phyloP scores from a whole-genome alignment of 2,113 vertebrate species.

The Lanius collurio region DNA sequence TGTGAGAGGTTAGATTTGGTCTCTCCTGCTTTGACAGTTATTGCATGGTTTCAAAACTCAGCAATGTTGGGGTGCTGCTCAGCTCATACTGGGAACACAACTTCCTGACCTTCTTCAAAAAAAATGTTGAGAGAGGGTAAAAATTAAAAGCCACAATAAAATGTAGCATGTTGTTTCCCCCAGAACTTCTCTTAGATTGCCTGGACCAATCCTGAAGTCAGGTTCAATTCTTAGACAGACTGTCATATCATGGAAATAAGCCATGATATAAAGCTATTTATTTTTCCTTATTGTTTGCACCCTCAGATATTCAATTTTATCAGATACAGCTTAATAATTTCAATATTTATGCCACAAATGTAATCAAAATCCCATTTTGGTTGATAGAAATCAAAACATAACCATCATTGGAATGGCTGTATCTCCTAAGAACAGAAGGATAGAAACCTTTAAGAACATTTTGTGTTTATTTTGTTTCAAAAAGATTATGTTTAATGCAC shows the following conservation, averaged over 20 bases:
- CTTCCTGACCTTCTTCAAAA: neutral
- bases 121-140: neutral
- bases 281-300: neutral
- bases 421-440: neutral
- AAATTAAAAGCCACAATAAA: neutral
- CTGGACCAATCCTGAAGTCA: neutral
- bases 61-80: neutral
- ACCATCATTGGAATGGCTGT: neutral
- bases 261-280: neutral
- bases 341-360: neutral
- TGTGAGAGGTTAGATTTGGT: neutral
- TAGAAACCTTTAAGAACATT: neutral
- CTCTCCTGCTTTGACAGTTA: neutral
- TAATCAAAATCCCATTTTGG: neutral
- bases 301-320: neutral
- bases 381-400: neutral
- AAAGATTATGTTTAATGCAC: neutral
- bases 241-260: neutral
- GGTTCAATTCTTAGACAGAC: neutral
- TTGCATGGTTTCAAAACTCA: neutral
- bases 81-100: neutral
- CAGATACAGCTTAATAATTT: neutral
- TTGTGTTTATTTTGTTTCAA: neutral
- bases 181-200: neutral
- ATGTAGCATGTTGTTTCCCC: neutral